A percentile compares a stretch with the other conserved stretches of the same genome.
Conservation (phyloP, 2,113 vertebrate species). For the Chlamydotis undulata region DNA sequence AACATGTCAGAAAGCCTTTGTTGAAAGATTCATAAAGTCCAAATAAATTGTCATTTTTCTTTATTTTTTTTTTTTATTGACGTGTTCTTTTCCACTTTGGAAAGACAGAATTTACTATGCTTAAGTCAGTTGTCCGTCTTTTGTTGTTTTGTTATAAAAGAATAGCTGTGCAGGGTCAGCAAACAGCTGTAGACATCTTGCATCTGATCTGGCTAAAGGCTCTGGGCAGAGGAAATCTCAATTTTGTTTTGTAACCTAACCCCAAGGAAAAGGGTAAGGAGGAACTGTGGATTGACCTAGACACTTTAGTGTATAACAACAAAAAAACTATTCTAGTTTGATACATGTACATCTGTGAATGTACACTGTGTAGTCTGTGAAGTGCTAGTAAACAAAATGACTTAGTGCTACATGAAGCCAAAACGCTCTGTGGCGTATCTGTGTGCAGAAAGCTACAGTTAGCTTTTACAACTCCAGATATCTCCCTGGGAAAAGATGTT, state of each 20-base stretch:
- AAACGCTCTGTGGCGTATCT: background rate
- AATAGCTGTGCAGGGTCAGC: background rate
- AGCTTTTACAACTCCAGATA: background rate
- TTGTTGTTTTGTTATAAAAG: background rate
- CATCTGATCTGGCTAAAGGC: background rate
- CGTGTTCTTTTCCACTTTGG: background rate
- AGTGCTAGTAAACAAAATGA: background rate
- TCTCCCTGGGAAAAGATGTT: background rate
- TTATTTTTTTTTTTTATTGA: background rate
- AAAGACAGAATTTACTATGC: background rate
- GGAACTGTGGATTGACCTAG: background rate
- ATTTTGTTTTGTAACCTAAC: background rate
- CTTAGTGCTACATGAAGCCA: background rate
- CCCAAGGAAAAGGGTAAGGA: background rate
- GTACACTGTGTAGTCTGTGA: background rate
- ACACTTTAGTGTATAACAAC: background rate
- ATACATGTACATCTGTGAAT: background rate
- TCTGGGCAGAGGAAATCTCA: background rate
- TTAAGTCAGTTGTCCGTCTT: background rate
- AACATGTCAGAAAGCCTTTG: constrained; percentile 24
- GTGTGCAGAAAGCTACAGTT: background rate
- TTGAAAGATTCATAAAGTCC: background rate
- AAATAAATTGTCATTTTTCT: constrained; percentile 9
- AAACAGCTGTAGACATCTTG: background rate
- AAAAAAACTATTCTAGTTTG: background rate